Evolutionary conservation across 2,888 invertebrate genomes (phyloP), one percentile per base, ranked within the genome.

Genomic region (Piscicola geometra): DNA sequence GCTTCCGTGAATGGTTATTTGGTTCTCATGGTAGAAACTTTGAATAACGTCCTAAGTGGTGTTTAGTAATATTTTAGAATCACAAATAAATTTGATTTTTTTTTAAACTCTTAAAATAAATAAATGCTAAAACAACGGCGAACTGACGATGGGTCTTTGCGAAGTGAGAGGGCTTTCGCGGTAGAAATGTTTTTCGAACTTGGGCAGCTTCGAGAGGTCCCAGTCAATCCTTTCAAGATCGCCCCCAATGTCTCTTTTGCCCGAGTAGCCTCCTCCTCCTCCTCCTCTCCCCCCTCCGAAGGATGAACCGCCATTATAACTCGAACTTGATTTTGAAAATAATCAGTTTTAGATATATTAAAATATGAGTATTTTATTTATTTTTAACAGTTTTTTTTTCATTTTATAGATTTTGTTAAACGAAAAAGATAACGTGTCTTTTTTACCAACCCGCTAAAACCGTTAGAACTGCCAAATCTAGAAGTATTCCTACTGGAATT

Each of bases 111-210:
- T n/a, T n/a, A n/a, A n/a, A n/a, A n/a, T n/a, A n/a, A n/a, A n/a
- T n/a, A n/a, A n/a, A n/a, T n/a, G n/a, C n/a, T n/a, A n/a, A n/a
- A n/a, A n/a, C n/a, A n/a, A n/a, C n/a, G n/a, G n/a, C n/a, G 15
- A 18, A 67, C 72, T 66, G 41, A 77, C 77, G 15, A 35, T 67
- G 0, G 76, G 41, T 75, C 78, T 75, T 25, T 73, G 70, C 69
- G 89, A 85, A 0, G 93, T 92, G 81, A 90, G 90, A 69, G 89
- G 89, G 84, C 92, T 91, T 66, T 94, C 93, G 80, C 90, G 89
- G 85, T 96, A 96, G 83, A 97, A 93, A 86, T 95, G 91, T 87
- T 97, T 97, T 81, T 91, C 89, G 83, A 97, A 94, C 15, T 91
- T 91, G 81, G 91, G 90, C 79, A 97, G 87, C 52, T 89, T 88